phyloP scores from a whole-genome alignment of 2,113 vertebrate genomes.

The Odontesthes bonariensis region DNA sequence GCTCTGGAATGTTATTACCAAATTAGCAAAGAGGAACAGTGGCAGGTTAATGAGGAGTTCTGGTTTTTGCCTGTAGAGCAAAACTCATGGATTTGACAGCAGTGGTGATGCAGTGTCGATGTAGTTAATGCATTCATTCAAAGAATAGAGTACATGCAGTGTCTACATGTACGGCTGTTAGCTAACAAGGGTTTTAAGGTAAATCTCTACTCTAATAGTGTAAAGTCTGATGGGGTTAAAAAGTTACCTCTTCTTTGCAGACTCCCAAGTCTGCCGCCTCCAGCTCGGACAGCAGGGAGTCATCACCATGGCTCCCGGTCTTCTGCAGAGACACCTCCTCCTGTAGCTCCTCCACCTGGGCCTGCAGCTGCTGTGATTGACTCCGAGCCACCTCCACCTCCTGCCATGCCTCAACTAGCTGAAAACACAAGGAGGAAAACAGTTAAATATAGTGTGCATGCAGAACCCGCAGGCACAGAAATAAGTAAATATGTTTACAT shows the following conservation, averaged over 20 bases:
- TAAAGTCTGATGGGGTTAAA: neutral
- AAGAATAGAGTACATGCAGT: neutral
- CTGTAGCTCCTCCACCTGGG: conserved; percentile 80
- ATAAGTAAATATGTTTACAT: neutral
- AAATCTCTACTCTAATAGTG: neutral
- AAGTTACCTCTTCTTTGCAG: conserved; percentile 73
- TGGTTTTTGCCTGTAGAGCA: too few species aligned
- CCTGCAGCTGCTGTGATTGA: conserved; percentile 75
- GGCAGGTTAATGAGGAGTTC: too few species aligned
- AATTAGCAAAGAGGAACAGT: too few species aligned
- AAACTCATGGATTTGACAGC: neutral
- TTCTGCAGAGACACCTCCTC: conserved; percentile 77
- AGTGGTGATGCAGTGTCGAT: neutral
- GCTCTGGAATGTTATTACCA: too few species aligned
- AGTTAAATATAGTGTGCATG: neutral
- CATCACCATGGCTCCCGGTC: conserved; percentile 56
- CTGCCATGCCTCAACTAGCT: conserved; percentile 74
- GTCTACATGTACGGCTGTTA: neutral
- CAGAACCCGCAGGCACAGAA: conserved; percentile 3
- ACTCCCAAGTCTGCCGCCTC: conserved; percentile 56
- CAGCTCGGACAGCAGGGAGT: conserved; percentile 80
- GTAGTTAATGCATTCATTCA: neutral
- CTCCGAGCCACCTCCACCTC: conserved; percentile 68
- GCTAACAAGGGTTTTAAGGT: neutral
- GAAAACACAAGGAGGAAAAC: conserved; percentile 15